These are phyloP conservation scores for Spodoptera litura DNA, from an alignment of 1,140 invertebrate genomes.

Conservation along the genomic window DNA sequence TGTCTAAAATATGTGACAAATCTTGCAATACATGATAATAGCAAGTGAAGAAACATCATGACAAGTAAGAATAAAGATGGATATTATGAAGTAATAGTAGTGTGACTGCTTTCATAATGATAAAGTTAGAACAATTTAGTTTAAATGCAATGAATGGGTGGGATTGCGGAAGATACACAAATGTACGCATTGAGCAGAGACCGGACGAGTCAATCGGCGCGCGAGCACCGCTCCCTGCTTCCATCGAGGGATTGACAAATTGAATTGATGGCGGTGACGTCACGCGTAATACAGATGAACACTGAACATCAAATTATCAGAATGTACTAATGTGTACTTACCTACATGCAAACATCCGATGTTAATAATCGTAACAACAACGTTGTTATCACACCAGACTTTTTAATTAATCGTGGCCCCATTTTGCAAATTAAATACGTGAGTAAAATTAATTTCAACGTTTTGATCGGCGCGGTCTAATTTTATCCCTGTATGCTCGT, in stretches of 20 bases:
- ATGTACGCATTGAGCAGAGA: conserved; percentile 60
- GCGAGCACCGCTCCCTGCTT: conserved; percentile 68
- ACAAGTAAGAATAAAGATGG: no score
- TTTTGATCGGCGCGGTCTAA: conserved; percentile 26
- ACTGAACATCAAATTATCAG: conserved; percentile 22
- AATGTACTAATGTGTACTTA: conserved; percentile 47
- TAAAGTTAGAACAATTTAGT: conserved; percentile 17
- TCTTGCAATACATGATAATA: no score
- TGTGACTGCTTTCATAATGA: background rate
- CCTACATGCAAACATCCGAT: conserved; percentile 40
- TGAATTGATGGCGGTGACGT: conserved; percentile 64
- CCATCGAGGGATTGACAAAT: conserved; percentile 71
- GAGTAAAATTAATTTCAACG: conserved; percentile 30
- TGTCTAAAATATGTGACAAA: no score
- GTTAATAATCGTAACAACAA: conserved; percentile 30
- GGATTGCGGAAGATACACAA: conserved; percentile 77
- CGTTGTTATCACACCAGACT: conserved; percentile 38
- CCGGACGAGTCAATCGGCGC: conserved; percentile 82
- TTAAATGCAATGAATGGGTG: conserved; percentile 47
- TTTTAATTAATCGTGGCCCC: conserved; percentile 42
- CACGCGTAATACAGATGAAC: conserved; percentile 47
- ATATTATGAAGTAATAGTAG: no score
- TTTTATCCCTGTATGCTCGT: conserved; percentile 17
- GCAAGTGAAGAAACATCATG: no score
- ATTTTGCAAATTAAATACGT: conserved; percentile 37